Conservation (phyloP, 2,113 vertebrate genomes). For the Oxyura jamaicensis region DNA sequence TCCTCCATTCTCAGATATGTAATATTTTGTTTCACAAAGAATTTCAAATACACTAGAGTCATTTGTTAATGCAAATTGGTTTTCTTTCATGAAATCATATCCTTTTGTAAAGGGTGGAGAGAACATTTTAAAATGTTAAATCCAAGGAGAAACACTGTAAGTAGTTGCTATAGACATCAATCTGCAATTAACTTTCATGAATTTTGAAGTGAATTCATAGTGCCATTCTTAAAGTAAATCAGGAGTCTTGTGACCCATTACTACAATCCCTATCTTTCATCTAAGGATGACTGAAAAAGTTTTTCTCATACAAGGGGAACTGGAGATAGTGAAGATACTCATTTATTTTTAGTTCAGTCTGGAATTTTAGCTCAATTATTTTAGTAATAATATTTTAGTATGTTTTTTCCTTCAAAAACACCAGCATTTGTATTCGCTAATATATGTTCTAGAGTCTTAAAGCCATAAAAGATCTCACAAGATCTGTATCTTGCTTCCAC, state of each 20-base stretch:
- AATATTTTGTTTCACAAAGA: slow-evolving; percentile 62
- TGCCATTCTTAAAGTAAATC: slow-evolving; percentile 29
- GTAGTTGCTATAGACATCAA: slow-evolving; percentile 32
- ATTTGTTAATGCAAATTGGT: slow-evolving; percentile 64
- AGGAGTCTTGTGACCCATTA: slow-evolving; percentile 16
- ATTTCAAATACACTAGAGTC: slow-evolving; percentile 54
- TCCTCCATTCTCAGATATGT: slow-evolving; percentile 19
- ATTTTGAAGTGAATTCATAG: slow-evolving; percentile 46
- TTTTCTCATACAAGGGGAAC: neutral
- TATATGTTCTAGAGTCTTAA: neutral
- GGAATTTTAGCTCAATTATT: neutral
- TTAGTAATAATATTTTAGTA: neutral
- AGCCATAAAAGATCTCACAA: neutral
- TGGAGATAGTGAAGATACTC: neutral
- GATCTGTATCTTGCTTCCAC: neutral
- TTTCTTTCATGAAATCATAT: slow-evolving; percentile 52
- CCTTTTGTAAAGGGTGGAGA: slow-evolving; percentile 38
- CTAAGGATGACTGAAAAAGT: neutral
- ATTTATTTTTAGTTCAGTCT: neutral
- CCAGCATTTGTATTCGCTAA: neutral
- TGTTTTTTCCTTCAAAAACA: neutral
- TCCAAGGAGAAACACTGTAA: slow-evolving; percentile 12
- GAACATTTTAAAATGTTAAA: slow-evolving; percentile 57
- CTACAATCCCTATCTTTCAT: neutral
- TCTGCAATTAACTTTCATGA: slow-evolving; percentile 31